Base-by-base conservation (phyloP, 2,113 vertebrate genomes). In the Deroptyus accipitrinus region DNA sequence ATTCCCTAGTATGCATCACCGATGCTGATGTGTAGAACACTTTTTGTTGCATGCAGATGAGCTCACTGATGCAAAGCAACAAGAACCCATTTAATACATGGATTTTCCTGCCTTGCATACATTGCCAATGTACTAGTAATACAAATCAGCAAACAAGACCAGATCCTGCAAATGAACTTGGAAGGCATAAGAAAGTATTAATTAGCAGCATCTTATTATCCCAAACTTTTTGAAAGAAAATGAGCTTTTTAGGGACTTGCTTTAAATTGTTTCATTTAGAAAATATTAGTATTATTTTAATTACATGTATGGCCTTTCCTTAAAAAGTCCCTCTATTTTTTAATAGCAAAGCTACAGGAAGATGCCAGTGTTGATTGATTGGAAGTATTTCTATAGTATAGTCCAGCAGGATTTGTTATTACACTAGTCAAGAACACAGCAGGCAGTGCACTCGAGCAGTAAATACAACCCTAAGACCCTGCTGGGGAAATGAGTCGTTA, bases 201-300 rank as follows among this genome's bases (percentile, higher is more conserved):
- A 88, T 95, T 93, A 96, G 48, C 63, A 90, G 31, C 68, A 93
- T 83, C 48, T 35, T 83, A 91, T 94, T 97, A 93, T 64, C 61
- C 48, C 35, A 83, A 94, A 94, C 63, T 79, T 72, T 73, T 70
- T 63, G 57, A 68, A 90, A 92, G 81, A 95, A 93, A 95, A 94
- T 62, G 80, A 92, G 62, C 42, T 93, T 89, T 83, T 93, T 35
- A 83, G 67, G 95, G 35, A 66, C 44, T 90, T 46, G 25, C 41
- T 41, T 82, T 95, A 89, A 94, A 94, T 41, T 67, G 75, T 31
- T 11, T 75, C 37, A 79, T 90, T 93, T 95, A 59, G 37, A 89
- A 95, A 95, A 92, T 91, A 77, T 94, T 84, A 52, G 49, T 93
- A 91, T 88, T 89, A 91, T 96, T 94, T 93, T 95, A 96, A 97